phyloP scores from a whole-genome alignment of 2,113 vertebrate species.

The Pristiophorus japonicus region DNA sequence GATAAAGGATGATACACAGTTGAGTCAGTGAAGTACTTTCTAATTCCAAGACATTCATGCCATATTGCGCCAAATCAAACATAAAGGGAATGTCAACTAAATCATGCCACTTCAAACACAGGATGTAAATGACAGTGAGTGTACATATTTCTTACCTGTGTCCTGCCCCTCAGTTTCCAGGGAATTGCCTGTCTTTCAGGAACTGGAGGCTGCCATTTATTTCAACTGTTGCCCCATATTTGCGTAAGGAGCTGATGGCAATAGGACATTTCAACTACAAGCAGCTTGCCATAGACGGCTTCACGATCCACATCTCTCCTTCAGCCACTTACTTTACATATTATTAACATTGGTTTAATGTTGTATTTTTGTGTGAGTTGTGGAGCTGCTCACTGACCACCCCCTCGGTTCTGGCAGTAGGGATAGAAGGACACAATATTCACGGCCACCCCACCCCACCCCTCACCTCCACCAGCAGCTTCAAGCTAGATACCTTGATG shows the following conservation, averaged over 20 bases:
- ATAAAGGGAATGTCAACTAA: background rate
- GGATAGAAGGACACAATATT: background rate
- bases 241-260: background rate
- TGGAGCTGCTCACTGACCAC: background rate
- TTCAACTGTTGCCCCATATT: background rate
- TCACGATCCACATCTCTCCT: background rate
- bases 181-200: background rate
- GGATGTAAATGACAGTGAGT: background rate
- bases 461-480: background rate
- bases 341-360: background rate
- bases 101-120: background rate
- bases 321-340: background rate
- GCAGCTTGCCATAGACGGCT: background rate
- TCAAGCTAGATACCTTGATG: background rate
- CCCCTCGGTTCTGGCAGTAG: background rate
- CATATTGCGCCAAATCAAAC: background rate
- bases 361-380: background rate
- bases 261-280: background rate
- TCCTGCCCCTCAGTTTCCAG: background rate
- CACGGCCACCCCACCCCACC: background rate
- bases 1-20: background rate
- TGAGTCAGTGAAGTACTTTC: background rate
- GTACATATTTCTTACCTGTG: background rate
- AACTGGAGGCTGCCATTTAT: background rate
- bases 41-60: background rate